phyloP scores from a whole-genome alignment of 1,140 invertebrate species.

The Calliphora vicina region DNA sequence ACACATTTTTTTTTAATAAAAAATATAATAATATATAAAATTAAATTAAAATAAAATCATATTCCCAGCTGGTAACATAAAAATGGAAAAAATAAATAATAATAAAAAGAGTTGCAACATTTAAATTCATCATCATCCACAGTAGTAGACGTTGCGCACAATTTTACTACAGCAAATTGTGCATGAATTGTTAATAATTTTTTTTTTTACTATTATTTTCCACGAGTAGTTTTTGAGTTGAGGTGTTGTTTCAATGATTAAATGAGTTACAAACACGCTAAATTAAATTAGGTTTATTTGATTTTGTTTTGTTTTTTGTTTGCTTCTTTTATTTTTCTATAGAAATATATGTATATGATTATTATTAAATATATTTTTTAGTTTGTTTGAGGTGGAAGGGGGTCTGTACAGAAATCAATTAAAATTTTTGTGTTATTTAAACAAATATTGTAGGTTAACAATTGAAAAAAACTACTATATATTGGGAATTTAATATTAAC shows the following conservation, averaged over 20 bases:
- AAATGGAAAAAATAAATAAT: no score
- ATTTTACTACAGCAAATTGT: conserved; percentile 22
- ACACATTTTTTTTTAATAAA: not conserved
- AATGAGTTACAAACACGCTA: conserved; percentile 42
- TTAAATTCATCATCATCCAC: no score
- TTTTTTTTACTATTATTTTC: not conserved
- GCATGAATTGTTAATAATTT: conserved; percentile 24
- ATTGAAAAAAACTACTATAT: no score
- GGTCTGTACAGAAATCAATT: no score
- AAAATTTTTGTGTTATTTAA: no score
- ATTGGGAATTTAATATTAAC: no score
- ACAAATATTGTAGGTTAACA: not conserved
- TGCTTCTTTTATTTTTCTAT: not conserved
- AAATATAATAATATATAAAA: no score
- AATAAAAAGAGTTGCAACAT: no score
- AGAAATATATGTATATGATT: no score
- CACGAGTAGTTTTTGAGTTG: not conserved
- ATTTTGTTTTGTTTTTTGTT: not conserved
- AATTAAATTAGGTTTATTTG: conserved; percentile 39
- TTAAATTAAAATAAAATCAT: not conserved
- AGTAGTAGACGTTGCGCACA: not conserved
- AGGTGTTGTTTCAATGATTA: conserved; percentile 15
- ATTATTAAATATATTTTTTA: no score
- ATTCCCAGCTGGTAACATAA: not conserved
- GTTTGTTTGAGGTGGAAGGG: no score